Evolutionary conservation across 2,797 vertebrate species (phyloP).

Genomic region (Sphaeramia orbicularis): DNA sequence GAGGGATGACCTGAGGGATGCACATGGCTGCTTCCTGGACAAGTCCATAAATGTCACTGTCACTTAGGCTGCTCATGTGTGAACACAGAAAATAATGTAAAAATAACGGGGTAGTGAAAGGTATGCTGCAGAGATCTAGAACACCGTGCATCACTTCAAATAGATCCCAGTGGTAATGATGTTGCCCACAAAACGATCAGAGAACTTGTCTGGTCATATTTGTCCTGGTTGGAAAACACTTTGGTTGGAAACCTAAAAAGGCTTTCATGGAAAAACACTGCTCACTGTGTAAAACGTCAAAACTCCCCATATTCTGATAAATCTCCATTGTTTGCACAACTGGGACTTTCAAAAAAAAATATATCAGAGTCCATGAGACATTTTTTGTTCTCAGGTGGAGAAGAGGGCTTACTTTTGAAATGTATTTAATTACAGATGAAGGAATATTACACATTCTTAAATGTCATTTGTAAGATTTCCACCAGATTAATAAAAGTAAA

Average conservation of each 20-base stretch:
- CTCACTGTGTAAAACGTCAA: slow-evolving; percentile 17
- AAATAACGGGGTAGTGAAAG: slow-evolving; percentile 24
- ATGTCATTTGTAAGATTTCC: too few species aligned
- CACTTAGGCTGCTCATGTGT: slow-evolving; percentile 73
- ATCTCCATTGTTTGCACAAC: slow-evolving; percentile 16
- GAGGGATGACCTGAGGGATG: slow-evolving; percentile 40
- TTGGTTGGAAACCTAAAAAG: background rate
- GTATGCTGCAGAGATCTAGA: slow-evolving; percentile 52
- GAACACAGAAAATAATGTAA: slow-evolving; percentile 49
- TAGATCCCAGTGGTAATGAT: slow-evolving; percentile 17
- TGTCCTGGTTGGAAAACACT: slow-evolving; percentile 14
- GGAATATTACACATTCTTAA: too few species aligned
- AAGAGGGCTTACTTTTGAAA: background rate
- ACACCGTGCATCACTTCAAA: slow-evolving; percentile 15
- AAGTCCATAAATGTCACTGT: slow-evolving; percentile 75
- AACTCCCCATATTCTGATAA: slow-evolving; percentile 8
- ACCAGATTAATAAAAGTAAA: too few species aligned
- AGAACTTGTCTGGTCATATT: background rate
- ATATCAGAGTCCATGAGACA: slow-evolving; percentile 4
- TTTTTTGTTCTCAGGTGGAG: slow-evolving; percentile 11
- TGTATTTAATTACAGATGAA: too few species aligned
- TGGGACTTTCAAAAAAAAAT: slow-evolving; percentile 3
- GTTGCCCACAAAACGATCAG: slow-evolving; percentile 11
- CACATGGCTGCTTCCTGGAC: slow-evolving; percentile 44
- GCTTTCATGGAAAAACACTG: background rate